Conservation (phyloP, 2,797 vertebrate genomes). For the Rhinogobio ventralis region DNA sequence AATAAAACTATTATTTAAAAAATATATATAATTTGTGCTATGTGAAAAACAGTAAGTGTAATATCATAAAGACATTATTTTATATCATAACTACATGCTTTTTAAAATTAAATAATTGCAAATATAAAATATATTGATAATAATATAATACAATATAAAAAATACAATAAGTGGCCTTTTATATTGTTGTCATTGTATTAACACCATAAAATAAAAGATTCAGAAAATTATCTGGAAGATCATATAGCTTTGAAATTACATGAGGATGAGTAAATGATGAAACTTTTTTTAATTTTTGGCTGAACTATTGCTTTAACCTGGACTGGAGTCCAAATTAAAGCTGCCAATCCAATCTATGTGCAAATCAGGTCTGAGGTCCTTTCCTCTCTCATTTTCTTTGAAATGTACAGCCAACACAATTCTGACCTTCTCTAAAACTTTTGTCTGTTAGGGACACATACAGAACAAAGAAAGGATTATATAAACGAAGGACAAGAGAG, state of each 20-base stretch:
- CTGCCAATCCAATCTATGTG: conserved; percentile 61
- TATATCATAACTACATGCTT: neutral
- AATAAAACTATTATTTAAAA: too few relatives aligned
- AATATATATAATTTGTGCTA: too few relatives aligned
- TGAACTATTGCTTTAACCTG: conserved; percentile 49
- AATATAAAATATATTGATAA: neutral
- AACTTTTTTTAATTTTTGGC: conserved; percentile 30
- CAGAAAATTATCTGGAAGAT: neutral
- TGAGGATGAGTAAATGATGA: conserved; percentile 6
- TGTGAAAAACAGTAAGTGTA: neutral
- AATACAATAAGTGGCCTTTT: neutral
- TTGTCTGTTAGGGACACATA: conserved; percentile 2
- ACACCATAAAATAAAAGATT: neutral
- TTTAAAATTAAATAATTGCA: neutral
- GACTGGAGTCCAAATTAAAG: conserved; percentile 50
- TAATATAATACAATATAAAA: neutral
- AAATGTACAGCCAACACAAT: conserved; percentile 37
- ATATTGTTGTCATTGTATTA: neutral
- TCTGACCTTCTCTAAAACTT: conserved; percentile 1
- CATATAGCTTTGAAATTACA: conserved; percentile 17
- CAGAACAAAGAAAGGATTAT: conserved; percentile 6
- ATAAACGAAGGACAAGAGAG: neutral
- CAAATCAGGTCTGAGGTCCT: conserved; percentile 53
- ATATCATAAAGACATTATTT: neutral
- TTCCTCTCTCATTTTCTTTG: conserved; percentile 11